phyloP scores from a whole-genome alignment of 1,140 invertebrate species.

The Camponotus floridanus region DNA sequence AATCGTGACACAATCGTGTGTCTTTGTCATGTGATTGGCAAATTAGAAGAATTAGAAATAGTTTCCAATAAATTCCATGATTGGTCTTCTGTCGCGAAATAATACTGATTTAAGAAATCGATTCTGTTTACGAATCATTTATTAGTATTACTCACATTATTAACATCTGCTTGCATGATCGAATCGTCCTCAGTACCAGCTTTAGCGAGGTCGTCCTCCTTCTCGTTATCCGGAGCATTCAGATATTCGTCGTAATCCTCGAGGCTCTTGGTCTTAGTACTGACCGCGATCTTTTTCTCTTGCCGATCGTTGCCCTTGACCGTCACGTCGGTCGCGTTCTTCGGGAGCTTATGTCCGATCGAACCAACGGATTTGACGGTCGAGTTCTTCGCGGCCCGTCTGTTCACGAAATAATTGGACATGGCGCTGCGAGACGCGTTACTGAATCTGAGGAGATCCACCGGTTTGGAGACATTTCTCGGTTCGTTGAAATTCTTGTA shows the following conservation, averaged over 20 bases:
- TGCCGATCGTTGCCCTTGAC: slow-evolving; percentile 18
- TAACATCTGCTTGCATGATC: slow-evolving; percentile 79
- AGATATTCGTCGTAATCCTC: slow-evolving; percentile 81
- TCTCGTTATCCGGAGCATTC: slow-evolving; percentile 76
- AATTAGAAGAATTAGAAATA: neutral
- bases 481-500: slow-evolving; percentile 76
- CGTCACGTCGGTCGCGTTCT: slow-evolving; percentile 3
- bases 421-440: neutral
- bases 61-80: neutral
- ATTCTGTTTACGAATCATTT: neutral
- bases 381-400: slow-evolving; percentile 18
- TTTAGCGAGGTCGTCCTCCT: slow-evolving; percentile 75
- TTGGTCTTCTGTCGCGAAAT: neutral
- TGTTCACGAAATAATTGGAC: slow-evolving; percentile 14
- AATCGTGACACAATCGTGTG: too few species aligned
- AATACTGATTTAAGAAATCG: neutral
- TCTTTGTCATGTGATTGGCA: neutral
- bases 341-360: slow-evolving; percentile 44
- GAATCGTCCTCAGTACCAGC: slow-evolving; percentile 64
- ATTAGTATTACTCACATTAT: slow-evolving; percentile 70
- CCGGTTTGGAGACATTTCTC: slow-evolving; percentile 57
- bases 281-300: slow-evolving; percentile 25
- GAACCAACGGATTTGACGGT: slow-evolving; percentile 1
- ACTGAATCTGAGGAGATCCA: neutral
- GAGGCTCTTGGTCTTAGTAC: slow-evolving; percentile 76